Base-by-base conservation (phyloP, 1,140 invertebrate species). In the Papilio aristodemus region DNA sequence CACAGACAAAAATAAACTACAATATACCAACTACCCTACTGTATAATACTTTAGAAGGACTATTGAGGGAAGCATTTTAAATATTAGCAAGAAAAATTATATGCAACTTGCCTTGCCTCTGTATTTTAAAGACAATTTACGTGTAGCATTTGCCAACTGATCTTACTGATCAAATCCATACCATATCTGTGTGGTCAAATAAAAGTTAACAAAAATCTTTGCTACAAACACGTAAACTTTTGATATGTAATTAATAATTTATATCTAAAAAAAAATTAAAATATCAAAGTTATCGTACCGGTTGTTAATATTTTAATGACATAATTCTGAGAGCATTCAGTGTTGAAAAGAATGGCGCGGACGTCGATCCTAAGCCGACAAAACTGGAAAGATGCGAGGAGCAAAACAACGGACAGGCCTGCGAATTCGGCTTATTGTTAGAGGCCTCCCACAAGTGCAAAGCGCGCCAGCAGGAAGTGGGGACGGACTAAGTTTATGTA, bases 401-500 rank as follows among this genome's bases (percentile, higher is more conserved):
- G 66, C 85, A 86, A 89, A 87, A 90, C 84, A 89, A 83, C 77
- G 69, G 81, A 75, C 63, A 77, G 76, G 80, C 76, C 71, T 84
- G 83, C 79, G 79, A 89, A 89, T 89, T 91, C 83, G 80, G 82
- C 77, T 82, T 81, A 86, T 91, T 89, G 85, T 89, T 78, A 89
- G 89, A 91, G 89, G 75, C 85, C 84, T 86, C 78, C 82, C 85
- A 85, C 87, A 90, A 91, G 86, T 89, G 89, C 85, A 83, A 80
- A 85, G 80, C 87, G 85, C 79, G 84, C 81, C 80, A 87, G 80
- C 89, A 91, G 89, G 89, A 90, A 91, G 87, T 88, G 82, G 87
- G 87, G 89, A 86, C 85, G 85, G 83, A 80, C 85, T 86, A 82
- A 90, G 89, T 87, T 91, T 91, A 90, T 91, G 89, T 91, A 91